Evolutionary conservation across 2,888 invertebrate species (phyloP).

Genomic region (Caenorhabditis angaria): DNA sequence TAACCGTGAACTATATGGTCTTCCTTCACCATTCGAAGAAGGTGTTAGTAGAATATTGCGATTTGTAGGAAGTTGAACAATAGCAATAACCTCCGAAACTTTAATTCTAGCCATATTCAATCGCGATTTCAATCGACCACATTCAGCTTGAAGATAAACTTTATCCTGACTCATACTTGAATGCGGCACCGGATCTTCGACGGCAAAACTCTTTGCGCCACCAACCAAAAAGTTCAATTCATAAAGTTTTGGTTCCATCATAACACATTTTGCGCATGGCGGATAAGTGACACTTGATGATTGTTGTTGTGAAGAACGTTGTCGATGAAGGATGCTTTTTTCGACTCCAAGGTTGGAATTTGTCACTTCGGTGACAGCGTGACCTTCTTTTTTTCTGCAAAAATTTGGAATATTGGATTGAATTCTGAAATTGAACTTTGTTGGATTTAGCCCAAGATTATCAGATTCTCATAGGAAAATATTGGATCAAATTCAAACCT

Average conservation of each 20-base stretch:
- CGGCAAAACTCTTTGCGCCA: conserved; percentile 23
- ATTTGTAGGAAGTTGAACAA: conserved; percentile 24
- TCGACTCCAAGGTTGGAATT: conserved; percentile 28
- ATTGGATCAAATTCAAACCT: too few relatives aligned
- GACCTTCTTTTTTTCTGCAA: not conserved
- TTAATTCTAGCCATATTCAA: conserved; percentile 26
- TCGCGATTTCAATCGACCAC: conserved; percentile 39
- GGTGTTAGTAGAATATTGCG: conserved; percentile 7
- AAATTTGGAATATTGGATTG: conserved; percentile 13
- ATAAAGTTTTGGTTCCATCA: conserved; percentile 32
- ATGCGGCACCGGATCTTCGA: conserved; percentile 36
- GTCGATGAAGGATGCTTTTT: conserved; percentile 24
- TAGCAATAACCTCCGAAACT: conserved; percentile 44
- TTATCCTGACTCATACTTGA: conserved; percentile 13
- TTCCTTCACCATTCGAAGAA: conserved; percentile 5
- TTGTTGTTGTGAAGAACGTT: not conserved
- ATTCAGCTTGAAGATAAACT: conserved; percentile 20
- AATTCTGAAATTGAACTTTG: conserved; percentile 3
- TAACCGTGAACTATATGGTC: conserved; percentile 30
- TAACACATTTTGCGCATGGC: conserved; percentile 17
- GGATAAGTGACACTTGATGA: not conserved
- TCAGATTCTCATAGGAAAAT: too few relatives aligned
- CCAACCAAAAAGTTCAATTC: conserved; percentile 32
- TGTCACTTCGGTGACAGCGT: not conserved
- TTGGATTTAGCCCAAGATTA: too few relatives aligned